Evolutionary conservation across 23 tunicate genomes (phyloP).

Genomic region (Phallusia fumigata): DNA sequence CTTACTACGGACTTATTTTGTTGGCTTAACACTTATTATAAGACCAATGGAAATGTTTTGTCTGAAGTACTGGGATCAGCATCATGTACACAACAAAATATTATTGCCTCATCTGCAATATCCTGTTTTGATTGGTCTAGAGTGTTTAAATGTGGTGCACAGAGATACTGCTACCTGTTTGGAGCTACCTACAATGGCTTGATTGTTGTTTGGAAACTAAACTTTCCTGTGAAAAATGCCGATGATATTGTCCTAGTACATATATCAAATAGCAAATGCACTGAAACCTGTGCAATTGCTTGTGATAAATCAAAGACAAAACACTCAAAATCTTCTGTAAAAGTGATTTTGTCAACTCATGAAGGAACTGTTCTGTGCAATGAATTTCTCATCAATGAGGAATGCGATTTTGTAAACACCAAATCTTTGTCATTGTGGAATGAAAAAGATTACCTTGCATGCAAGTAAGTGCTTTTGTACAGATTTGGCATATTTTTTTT

Average conservation of each 20-base stretch:
- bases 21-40: neutral
- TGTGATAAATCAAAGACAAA: neutral
- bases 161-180: neutral
- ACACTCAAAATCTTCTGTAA: too few species aligned
- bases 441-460: neutral
- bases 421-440: neutral
- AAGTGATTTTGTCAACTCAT: neutral
- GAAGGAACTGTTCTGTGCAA: neutral
- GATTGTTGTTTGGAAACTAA: neutral
- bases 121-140: neutral
- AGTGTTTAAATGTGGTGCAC: neutral
- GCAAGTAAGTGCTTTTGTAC: neutral
- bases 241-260: neutral
- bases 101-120: neutral
- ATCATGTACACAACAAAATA: neutral
- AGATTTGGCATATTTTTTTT: neutral
- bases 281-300: neutral
- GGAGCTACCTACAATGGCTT: neutral
- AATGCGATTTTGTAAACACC: neutral
- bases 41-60: neutral
- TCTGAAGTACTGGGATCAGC: neutral
- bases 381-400: neutral
- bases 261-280: neutral
- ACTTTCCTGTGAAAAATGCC: neutral
- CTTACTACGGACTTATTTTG: neutral